Conservation (phyloP, 37 sponge, comb jelly and placozoan species). For the Dysidea cf. avara region DNA sequence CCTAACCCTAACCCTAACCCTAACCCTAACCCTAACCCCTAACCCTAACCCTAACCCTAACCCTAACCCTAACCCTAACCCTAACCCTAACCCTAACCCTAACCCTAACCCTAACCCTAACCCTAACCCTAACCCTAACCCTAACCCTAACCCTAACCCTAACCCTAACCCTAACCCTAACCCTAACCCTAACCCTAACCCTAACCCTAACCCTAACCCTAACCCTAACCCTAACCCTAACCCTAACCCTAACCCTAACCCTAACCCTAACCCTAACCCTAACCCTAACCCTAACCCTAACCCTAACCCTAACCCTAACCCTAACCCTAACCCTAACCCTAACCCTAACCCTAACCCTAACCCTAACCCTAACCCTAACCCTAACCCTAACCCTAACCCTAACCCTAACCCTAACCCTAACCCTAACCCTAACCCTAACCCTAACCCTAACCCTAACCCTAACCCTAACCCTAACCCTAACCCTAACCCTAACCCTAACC, state of each 20-base stretch:
- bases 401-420: conserved; percentile 21
- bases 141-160: conserved; percentile 21
- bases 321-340: conserved; percentile 21
- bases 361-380: conserved; percentile 22
- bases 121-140: conserved; percentile 22
- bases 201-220: conserved; percentile 21
- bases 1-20: conserved; percentile 22
- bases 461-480: conserved; percentile 21
- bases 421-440: conserved; percentile 22
- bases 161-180: conserved; percentile 21
- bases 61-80: conserved; percentile 22
- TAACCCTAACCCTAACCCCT: conserved; percentile 1
- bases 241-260: conserved; percentile 22
- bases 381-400: conserved; percentile 21
- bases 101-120: conserved; percentile 21
- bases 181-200: conserved; percentile 22
- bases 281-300: conserved; percentile 21
- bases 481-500: conserved; percentile 22
- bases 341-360: conserved; percentile 21
- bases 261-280: conserved; percentile 21
- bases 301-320: conserved; percentile 22
- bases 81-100: conserved; percentile 21
- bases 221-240: conserved; percentile 21
- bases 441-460: conserved; percentile 21
- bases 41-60: conserved; percentile 21